Evolutionary conservation across 1,140 invertebrate genomes (phyloP), one percentile per base, ranked within the genome.

Genomic region (Vollenhovia emeryi): DNA sequence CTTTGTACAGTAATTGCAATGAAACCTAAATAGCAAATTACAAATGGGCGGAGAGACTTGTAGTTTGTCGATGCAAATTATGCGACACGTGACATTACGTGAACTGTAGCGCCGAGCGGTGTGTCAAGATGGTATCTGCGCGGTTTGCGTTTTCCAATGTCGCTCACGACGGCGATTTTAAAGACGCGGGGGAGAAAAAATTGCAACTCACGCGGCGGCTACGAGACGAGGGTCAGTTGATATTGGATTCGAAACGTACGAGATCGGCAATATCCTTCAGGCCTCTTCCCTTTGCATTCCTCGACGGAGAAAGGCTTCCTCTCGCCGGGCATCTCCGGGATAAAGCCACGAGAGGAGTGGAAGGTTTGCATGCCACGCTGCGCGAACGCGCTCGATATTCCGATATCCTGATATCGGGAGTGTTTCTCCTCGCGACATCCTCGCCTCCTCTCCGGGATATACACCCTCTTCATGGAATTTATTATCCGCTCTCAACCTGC

Each of bases 341-440:
- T 90, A 89, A 87, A 90, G 88, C 89, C 82, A 90, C 78, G 88
- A 89, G 40, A 90, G 66, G 80, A 80, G 59, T 50, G 57, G 52
- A 45, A 59, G 76, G 78, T 89, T 87, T 87, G 86, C 88, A 87
- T 87, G 88, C 86, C 64, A 64, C 66, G 55, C 69, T 74, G 60
- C 82, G 21, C 50, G 64, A 66, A 83, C 69, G 59, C 84, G 89
- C 64, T 90, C 89, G 89, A 90, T 90, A 90, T 90, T 90, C 89
- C 88, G 86, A 90, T 89, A 90, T 89, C 82, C 88, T 87, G 89
- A 89, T 89, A 90, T 90, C 86, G 83, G 52, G 76, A 90, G 88
- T 86, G 89, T 90, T 90, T 89, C 88, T 89, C 86, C 79, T 73
- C 73, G 30, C 75, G 66, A 85, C 83, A 45, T 79, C 86, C 84